Base-by-base conservation (phyloP, 2,113 vertebrate species). In the Aythya baeri region DNA sequence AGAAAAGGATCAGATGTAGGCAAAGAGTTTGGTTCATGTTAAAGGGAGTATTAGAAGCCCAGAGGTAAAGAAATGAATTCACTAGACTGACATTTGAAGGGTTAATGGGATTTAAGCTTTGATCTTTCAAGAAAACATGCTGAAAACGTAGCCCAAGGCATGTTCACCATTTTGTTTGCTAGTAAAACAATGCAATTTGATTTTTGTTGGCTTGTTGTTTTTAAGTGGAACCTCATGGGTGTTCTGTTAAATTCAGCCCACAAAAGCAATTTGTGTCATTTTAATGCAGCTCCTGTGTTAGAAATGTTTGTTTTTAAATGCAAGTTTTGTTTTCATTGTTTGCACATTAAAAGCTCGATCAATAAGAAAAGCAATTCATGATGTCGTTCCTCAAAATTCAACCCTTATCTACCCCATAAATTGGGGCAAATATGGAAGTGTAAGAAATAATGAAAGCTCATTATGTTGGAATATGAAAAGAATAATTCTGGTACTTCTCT, bases 141-240 rank as follows among this genome's bases (percentile, higher is more conserved):
- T 97, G 97, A 93, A 97, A 97, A 95, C 73, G 88, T 97, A 91
- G 97, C 98, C 97, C 91, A 94, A 89, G 97, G 97, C 97, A 32
- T 12, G 94, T 89, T 97, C 97, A 97, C 97, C 96, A 97, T 97
- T 97, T 97, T 94, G 96, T 95, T 98, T 97, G 94, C 97, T 93
- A 96, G 96, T 98, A 97, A 97, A 98, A 97, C 97, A 97, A 97
- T 97, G 95, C 93, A 97, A 97, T 98, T 97, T 96, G 96, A 97
- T 97, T 97, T 95, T 97, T 95, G 96, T 97, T 93, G 94, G 92
- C 94, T 97, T 97, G 97, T 97, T 97, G 94, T 96, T 92, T 97
- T 97, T 98, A 97, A 98, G 93, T 97, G 97, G 95, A 98, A 98
- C 96, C 97, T 98, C 95, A 96, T 97, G 97, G 96, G 97, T 96